phyloP scores from a whole-genome alignment of 2,113 vertebrate species.

The Fulmarus glacialis region DNA sequence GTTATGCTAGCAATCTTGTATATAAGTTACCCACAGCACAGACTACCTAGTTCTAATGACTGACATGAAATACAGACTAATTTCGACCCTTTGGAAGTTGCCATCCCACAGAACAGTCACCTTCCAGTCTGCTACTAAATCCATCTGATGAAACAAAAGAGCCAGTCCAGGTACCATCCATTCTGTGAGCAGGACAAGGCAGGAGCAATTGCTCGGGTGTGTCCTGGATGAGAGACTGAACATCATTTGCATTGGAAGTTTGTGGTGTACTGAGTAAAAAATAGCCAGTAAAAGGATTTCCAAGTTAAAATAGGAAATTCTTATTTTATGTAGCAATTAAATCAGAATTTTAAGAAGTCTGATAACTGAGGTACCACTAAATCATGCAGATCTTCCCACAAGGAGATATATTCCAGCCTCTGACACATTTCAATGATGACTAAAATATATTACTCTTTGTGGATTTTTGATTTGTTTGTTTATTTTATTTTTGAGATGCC shows the following conservation, averaged over 20 bases:
- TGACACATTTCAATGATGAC: not conserved
- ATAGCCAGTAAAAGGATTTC: not conserved
- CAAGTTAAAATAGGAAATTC: not conserved
- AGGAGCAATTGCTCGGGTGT: not conserved
- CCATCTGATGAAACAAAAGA: not conserved
- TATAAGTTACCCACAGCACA: not conserved
- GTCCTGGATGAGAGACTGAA: not conserved
- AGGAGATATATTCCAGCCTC: not conserved
- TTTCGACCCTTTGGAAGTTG: not conserved
- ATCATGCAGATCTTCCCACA: not conserved
- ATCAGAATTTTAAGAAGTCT: not conserved
- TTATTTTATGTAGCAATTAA: conserved; percentile 18
- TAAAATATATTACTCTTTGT: not conserved
- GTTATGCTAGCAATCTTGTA: not conserved
- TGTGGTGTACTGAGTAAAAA: not conserved
- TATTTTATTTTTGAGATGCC: conserved; percentile 2
- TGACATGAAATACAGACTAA: not conserved
- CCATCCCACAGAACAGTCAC: not conserved
- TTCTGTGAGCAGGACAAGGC: not conserved
- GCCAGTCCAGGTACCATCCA: not conserved
- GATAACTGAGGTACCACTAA: not conserved
- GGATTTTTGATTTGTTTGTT: not conserved
- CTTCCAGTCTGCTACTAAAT: not conserved
- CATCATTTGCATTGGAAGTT: not conserved
- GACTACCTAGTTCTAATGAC: not conserved